Conservation (phyloP, 1,140 invertebrate genomes). For the Whitmania pigra region DNA sequence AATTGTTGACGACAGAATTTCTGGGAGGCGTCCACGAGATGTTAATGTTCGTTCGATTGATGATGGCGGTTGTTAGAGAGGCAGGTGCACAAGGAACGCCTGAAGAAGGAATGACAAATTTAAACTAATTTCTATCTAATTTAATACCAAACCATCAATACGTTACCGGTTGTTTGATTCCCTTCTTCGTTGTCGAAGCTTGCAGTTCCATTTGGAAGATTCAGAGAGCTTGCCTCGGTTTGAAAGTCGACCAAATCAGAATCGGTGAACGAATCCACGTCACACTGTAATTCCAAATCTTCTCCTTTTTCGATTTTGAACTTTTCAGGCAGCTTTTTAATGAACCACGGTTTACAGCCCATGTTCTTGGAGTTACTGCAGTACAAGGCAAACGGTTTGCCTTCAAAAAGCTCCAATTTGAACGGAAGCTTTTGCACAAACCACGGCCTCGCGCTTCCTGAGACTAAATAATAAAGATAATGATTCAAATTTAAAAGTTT, state of each 20-base stretch:
- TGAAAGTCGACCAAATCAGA: not conserved
- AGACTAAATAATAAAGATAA: not conserved
- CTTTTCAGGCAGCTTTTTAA: conserved; percentile 20
- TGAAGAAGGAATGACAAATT: not conserved
- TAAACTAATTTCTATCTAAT: not conserved
- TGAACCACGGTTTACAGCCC: conserved; percentile 21
- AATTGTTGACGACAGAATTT: not conserved
- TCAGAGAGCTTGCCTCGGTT: too few species aligned
- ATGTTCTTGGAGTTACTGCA: conserved; percentile 9
- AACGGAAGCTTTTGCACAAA: conserved; percentile 23
- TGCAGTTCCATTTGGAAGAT: too few species aligned
- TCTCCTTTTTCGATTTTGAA: conserved; percentile 17
- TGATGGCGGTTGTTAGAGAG: not conserved
- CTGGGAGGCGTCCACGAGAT: not conserved
- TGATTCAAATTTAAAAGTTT: not conserved
- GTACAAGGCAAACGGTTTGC: conserved; percentile 11
- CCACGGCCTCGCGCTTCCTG: conserved; percentile 17
- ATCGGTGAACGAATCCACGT: not conserved
- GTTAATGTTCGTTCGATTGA: not conserved
- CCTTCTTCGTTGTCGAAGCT: not conserved
- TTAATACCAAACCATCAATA: not conserved
- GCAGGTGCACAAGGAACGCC: conserved; percentile 4
- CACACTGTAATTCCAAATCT: conserved; percentile 8
- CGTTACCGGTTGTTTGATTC: not conserved
- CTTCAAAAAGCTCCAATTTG: conserved; percentile 17